Percentiles rank a stretch among this genome's conserved stretches.
These are phyloP conservation scores for Acipenser ruthenus DNA, from an alignment of 2,797 vertebrate species.

Conservation along the genomic window DNA sequence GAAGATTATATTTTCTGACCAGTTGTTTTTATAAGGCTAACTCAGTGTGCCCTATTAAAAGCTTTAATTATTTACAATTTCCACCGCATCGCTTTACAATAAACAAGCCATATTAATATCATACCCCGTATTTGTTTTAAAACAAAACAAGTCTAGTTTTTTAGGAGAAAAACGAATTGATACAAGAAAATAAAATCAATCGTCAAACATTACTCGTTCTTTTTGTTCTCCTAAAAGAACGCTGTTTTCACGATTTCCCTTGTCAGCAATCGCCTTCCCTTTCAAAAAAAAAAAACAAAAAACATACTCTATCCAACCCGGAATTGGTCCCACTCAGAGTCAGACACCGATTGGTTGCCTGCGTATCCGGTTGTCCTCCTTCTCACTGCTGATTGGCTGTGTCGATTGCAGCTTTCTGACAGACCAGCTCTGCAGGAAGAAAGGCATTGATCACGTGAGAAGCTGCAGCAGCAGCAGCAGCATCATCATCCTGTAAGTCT, in stretches of 20 bases:
- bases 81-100: too few species aligned
- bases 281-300: slow-evolving; percentile 31
- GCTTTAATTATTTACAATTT: too few species aligned
- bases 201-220: neutral
- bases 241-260: neutral
- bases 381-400: neutral
- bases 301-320: slow-evolving; percentile 15
- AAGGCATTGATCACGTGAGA: slow-evolving; percentile 30
- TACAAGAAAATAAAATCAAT: neutral
- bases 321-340: slow-evolving; percentile 26
- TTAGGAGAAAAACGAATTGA: too few species aligned
- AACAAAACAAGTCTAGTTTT: too few species aligned
- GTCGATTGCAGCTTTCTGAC: neutral
- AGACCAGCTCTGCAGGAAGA: neutral
- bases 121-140: too few species aligned
- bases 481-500: slow-evolving; percentile 2
- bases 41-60: too few species aligned
- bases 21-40: too few species aligned
- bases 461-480: slow-evolving; percentile 11
- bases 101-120: too few species aligned
- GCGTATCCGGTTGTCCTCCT: neutral
- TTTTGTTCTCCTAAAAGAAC: neutral
- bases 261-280: slow-evolving; percentile 13
- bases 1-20: too few species aligned
- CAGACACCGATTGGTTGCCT: slow-evolving; percentile 33